Evolutionary conservation across 1,140 invertebrate species (phyloP).

Genomic region (Conus ventricosus): DNA sequence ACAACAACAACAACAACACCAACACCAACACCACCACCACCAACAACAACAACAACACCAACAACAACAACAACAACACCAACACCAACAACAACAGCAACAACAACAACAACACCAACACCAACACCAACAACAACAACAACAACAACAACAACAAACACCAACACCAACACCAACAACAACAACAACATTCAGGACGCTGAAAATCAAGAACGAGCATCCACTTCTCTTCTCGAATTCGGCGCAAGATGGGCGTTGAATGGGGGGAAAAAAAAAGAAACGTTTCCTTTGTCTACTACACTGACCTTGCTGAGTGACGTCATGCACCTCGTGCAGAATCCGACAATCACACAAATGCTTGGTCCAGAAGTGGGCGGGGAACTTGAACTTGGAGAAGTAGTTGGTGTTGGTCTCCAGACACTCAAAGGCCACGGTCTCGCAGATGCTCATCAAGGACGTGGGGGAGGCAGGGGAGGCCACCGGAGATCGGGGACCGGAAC

Average conservation of each 20-base stretch:
- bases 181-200: too few relatives aligned
- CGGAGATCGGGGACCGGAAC: not conserved
- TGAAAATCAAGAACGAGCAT: too few relatives aligned
- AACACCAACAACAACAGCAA: too few relatives aligned
- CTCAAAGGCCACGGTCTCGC: conserved; percentile 46
- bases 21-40: too few relatives aligned
- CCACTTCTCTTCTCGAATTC: not conserved
- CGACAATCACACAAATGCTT: conserved; percentile 50
- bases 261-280: too few relatives aligned
- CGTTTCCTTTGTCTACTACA: not conserved
- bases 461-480: not conserved
- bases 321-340: conserved; percentile 50
- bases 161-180: too few relatives aligned
- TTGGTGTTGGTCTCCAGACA: conserved; percentile 47
- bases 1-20: too few relatives aligned
- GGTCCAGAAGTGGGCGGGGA: conserved; percentile 41
- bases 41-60: too few relatives aligned
- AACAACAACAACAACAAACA: too few relatives aligned
- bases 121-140: too few relatives aligned
- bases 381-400: conserved; percentile 46
- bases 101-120: too few relatives aligned
- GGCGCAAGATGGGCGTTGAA: not conserved
- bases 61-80: too few relatives aligned
- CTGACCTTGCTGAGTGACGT: conserved; percentile 36
- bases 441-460: conserved; percentile 29